A percentile compares a stretch with the other conserved stretches of the same genome.
phyloP scores from a whole-genome alignment of 2,113 vertebrate genomes.

The Sander vitreus region DNA sequence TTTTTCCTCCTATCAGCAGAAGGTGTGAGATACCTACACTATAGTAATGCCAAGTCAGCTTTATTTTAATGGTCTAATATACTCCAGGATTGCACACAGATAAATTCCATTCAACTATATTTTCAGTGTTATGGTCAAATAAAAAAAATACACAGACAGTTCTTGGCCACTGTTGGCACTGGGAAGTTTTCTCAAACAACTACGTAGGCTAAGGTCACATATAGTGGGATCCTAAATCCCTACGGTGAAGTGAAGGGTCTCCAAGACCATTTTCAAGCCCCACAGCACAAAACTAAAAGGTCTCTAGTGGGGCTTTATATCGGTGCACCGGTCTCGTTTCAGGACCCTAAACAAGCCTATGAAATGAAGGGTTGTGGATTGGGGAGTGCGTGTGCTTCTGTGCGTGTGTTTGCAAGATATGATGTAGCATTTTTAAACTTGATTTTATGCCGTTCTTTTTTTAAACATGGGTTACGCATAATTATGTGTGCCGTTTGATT shows the following conservation, averaged over 20 bases:
- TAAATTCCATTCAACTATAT: slow-evolving; percentile 13
- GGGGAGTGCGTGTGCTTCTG: slow-evolving; percentile 42
- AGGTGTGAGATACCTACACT: slow-evolving; percentile 38
- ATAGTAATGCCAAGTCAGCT: slow-evolving; percentile 58
- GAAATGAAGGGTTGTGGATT: slow-evolving; percentile 34
- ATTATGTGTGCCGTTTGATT: slow-evolving; percentile 31
- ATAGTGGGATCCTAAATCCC: slow-evolving; percentile 36
- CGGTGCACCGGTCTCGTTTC: slow-evolving; percentile 64
- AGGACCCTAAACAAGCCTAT: slow-evolving; percentile 74
- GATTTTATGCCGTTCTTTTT: slow-evolving; percentile 59
- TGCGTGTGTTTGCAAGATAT: slow-evolving; percentile 51
- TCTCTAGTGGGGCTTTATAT: slow-evolving; percentile 39
- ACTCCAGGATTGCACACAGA: slow-evolving; percentile 24
- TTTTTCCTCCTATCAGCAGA: slow-evolving; percentile 36
- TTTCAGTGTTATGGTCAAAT: slow-evolving; percentile 5
- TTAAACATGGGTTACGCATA: slow-evolving; percentile 21
- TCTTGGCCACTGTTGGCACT: slow-evolving; percentile 25
- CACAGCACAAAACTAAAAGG: slow-evolving; percentile 60
- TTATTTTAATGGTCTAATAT: slow-evolving; percentile 48
- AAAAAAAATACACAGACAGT: not conserved
- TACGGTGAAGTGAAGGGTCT: slow-evolving; percentile 59
- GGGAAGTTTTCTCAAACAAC: slow-evolving; percentile 32
- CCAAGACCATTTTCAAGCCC: slow-evolving; percentile 57
- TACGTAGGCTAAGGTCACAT: slow-evolving; percentile 37
- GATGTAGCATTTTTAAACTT: slow-evolving; percentile 76